Evolutionary conservation across 2,797 vertebrate species (phyloP).

Genomic region (Dipus sagitta): DNA sequence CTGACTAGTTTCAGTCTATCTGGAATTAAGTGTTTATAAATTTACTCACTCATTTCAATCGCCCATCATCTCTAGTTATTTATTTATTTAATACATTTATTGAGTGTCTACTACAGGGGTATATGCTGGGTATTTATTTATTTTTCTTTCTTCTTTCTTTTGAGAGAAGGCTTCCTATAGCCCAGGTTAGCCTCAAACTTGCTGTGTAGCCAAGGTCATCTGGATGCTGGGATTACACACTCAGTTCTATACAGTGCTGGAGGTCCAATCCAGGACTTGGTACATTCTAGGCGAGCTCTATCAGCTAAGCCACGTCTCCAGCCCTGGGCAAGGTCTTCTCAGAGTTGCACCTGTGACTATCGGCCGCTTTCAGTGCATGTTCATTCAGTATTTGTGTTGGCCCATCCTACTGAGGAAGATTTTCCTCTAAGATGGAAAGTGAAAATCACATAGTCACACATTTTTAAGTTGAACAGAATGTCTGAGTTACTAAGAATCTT

Average conservation of each 20-base stretch:
- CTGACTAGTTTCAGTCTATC: neutral
- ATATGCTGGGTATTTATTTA: neutral
- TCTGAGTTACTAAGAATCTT: slow-evolving; percentile 3
- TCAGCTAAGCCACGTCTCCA: no score
- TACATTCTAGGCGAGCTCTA: no score
- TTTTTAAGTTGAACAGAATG: slow-evolving; percentile 13
- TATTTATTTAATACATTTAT: neutral
- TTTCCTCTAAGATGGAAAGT: neutral
- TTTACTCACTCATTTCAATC: slow-evolving; percentile 29
- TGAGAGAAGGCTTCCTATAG: no score
- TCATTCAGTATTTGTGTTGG: neutral
- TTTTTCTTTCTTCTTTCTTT: no score
- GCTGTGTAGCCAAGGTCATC: no score
- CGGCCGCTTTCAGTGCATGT: neutral
- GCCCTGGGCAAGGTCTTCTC: neutral
- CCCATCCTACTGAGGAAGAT: neutral
- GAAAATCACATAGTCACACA: neutral
- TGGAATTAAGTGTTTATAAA: neutral
- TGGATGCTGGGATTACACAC: no score
- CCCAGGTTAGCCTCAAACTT: no score
- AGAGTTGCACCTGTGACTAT: neutral
- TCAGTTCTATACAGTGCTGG: no score
- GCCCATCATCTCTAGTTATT: slow-evolving; percentile 41
- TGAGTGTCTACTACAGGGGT: neutral
- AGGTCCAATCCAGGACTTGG: no score